Base-by-base conservation (phyloP, 2,888 invertebrate genomes). In the Megaustenia siamemsis region DNA sequence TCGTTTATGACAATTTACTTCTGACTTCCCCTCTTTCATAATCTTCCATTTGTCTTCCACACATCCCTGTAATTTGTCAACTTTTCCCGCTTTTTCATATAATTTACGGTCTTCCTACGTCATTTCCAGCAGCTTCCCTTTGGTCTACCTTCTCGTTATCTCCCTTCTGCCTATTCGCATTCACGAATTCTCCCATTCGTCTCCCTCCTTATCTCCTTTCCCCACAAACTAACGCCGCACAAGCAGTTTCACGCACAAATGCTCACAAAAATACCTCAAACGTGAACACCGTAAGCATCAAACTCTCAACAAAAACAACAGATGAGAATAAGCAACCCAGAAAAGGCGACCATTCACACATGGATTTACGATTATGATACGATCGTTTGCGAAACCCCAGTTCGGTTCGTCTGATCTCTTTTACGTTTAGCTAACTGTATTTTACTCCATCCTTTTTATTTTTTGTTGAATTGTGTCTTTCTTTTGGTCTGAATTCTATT, bases 401-500 rank as follows among this genome's bases (percentile, higher is more conserved):
- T n/a, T 53, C 40, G 21, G 21, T 28, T n/a, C 63, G 40, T 35
- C 56, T 63, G 77, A 60, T 77, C 32, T 38, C 28, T 77, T 77
- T 49, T 38, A 77, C 45, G 38, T n/a, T 40, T 63, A 28, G 63
- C 43, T 21, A 28, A 77, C 40, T 40, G 28, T 15, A 45, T 43
- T 73, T 73, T 45, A 45, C n/a, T 28, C 35, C 28, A 21, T 4
- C 2, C 1, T n/a, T n/a, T 2, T 24, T n/a, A n/a, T 60, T 53
- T 15, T 53, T 63, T 8, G 68, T 68, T 68, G 32, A 10, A 32
- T 10, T 35, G 10, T 4, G 28, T 73, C 43, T 73, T 43, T 28
- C n/a, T 73, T 43, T 73, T 10, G 10, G 43, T n/a, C 45, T 45
- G 73, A 24, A 28, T 73, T 38, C 35, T 35, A 21, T 28, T 38